Percentiles rank a stretch among this genome's conserved stretches.
Evolutionary conservation across 2,888 invertebrate species (phyloP).

Genomic region (Clusia tigrina): DNA sequence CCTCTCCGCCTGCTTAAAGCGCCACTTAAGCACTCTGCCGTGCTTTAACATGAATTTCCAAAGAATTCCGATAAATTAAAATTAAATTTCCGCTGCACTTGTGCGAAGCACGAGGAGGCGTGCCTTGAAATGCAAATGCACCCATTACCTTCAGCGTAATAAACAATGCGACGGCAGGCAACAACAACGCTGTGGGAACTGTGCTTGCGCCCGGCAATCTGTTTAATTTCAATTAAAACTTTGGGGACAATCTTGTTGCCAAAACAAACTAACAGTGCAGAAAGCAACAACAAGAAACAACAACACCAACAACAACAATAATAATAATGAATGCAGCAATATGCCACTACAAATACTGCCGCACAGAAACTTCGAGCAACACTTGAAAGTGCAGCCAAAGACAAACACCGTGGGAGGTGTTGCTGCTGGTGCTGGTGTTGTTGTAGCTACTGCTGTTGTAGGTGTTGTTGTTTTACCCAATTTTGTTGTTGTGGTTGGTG

Average conservation of each 20-base stretch:
- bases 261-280: not conserved
- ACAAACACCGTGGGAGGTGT: not conserved
- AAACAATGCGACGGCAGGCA: too few species aligned
- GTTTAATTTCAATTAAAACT: not conserved
- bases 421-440: too few species aligned
- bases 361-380: not conserved
- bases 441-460: not conserved
- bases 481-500: not conserved
- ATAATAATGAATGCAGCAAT: not conserved
- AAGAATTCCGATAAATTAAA: too few species aligned
- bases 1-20: too few species aligned
- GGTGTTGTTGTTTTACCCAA: not conserved
- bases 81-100: too few species aligned
- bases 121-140: too few species aligned
- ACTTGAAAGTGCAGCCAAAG: not conserved
- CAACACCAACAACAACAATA: constrained; percentile 3
- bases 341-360: too few species aligned
- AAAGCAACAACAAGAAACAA: not conserved
- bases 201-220: not conserved
- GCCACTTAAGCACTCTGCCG: too few species aligned
- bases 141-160: too few species aligned
- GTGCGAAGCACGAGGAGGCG: too few species aligned
- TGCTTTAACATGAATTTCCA: too few species aligned
- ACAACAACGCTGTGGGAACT: too few species aligned
- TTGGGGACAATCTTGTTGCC: not conserved